Conservation (phyloP, 2,888 invertebrate genomes). For the Campoplex capitator region DNA sequence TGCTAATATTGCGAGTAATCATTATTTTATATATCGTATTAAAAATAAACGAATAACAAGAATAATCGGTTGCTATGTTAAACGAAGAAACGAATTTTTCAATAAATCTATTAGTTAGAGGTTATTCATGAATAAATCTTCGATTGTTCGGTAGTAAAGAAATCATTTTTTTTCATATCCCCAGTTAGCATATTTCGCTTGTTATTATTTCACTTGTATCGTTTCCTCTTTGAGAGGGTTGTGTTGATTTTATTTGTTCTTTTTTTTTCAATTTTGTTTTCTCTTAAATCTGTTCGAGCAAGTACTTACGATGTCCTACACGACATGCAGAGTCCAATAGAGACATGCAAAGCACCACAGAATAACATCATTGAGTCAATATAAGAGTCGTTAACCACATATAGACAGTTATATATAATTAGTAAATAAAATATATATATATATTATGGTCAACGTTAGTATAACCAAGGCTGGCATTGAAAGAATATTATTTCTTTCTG, state of each 20-base stretch:
- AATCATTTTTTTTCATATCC: background rate
- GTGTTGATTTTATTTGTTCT: conserved; percentile 64
- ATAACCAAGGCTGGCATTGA: background rate
- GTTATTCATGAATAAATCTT: background rate
- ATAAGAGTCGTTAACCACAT: conserved; percentile 80
- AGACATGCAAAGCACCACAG: conserved; percentile 84
- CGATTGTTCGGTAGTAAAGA: conserved; percentile 17
- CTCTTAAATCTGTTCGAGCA: conserved; percentile 73
- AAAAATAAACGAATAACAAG: conserved; percentile 13
- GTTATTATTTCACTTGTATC: conserved; percentile 23
- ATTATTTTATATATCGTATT: conserved; percentile 25
- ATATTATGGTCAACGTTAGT: conserved; percentile 5
- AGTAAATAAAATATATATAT: conserved; percentile 51
- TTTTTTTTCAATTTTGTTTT: conserved; percentile 71
- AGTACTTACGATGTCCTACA: conserved; percentile 84
- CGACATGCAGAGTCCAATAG: conserved; percentile 84
- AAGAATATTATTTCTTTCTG: background rate
- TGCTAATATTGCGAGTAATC: conserved; percentile 13
- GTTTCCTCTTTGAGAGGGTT: conserved; percentile 22
- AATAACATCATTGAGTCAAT: conserved; percentile 83
- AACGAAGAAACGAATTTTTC: background rate
- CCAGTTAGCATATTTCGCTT: conserved; percentile 13
- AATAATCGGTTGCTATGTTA: background rate
- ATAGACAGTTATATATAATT: conserved; percentile 74
- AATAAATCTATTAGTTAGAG: background rate